A percentile compares a stretch with the other conserved stretches of the same genome.
Conservation (phyloP, 1,140 invertebrate species). For the Nomia melanderi region DNA sequence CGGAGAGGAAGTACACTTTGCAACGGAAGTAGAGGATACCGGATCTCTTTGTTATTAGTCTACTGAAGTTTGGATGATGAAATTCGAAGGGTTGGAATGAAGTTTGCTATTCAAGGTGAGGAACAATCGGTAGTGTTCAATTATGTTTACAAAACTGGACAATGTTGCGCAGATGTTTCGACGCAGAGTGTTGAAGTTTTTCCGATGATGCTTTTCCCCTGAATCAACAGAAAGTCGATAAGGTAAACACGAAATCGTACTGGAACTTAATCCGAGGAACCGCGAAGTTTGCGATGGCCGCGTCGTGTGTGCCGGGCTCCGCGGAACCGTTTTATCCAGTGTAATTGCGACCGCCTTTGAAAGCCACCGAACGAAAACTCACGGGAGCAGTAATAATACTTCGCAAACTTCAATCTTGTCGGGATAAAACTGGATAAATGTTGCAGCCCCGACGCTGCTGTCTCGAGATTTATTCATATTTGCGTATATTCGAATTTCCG, state of each 20-base stretch:
- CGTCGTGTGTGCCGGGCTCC: not conserved
- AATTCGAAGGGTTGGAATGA: too few species aligned
- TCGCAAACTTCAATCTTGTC: conserved; percentile 14
- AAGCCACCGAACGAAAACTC: not conserved
- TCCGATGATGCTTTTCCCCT: too few species aligned
- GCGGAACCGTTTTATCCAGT: not conserved
- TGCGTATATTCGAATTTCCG: not conserved
- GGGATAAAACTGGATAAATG: conserved; percentile 5
- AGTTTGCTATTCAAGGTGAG: too few species aligned
- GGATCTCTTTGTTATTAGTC: too few species aligned
- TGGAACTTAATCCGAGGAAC: not conserved
- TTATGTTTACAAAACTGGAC: too few species aligned
- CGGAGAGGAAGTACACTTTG: too few species aligned
- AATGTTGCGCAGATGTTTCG: too few species aligned
- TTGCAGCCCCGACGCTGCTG: not conserved
- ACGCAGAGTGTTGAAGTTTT: too few species aligned
- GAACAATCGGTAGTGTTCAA: too few species aligned
- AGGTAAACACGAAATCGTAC: not conserved
- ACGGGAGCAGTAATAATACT: conserved; percentile 19
- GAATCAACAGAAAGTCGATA: not conserved
- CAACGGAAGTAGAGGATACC: too few species aligned
- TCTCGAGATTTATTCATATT: conserved; percentile 2
- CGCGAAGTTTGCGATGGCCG: not conserved
- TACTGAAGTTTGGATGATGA: too few species aligned
- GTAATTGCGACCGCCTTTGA: conserved; percentile 15